phyloP scores from a whole-genome alignment of 2,797 vertebrate genomes.

The Myotis myotis region DNA sequence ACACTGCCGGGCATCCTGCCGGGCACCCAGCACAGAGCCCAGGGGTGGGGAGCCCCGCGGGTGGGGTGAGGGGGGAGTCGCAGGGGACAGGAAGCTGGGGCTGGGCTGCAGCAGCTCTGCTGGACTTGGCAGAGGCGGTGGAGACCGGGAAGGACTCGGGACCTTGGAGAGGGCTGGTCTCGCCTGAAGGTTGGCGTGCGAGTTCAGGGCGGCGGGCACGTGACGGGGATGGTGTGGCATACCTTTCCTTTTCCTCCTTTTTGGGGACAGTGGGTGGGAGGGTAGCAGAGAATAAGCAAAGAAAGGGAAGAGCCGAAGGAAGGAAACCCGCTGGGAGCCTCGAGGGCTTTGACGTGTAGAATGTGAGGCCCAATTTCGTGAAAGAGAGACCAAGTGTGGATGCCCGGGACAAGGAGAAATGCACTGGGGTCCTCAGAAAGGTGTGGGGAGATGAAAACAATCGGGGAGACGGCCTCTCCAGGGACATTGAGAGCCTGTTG shows the following conservation, averaged over 20 bases:
- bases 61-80: background rate
- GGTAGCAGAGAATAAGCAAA: background rate
- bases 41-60: background rate
- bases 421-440: background rate
- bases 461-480: background rate
- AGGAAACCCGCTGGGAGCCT: background rate
- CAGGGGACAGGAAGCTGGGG: background rate
- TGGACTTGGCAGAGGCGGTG: background rate
- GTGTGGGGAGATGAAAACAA: background rate
- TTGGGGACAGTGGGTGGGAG: background rate
- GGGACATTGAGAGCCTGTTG: background rate
- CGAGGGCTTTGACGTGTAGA: background rate
- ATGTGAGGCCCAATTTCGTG: background rate
- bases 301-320: background rate
- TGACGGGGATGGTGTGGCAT: background rate
- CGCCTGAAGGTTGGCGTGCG: background rate
- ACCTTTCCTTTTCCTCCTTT: background rate
- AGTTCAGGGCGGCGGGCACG: background rate
- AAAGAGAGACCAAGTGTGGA: background rate
- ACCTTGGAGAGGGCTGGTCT: background rate
- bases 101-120: background rate
- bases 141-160: background rate
- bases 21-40: background rate
- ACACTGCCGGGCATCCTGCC: rapidly evolving
- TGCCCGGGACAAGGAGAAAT: background rate